Evolutionary conservation across 2,113 vertebrate genomes (phyloP).

Genomic region (Corynorhinus townsendii): DNA sequence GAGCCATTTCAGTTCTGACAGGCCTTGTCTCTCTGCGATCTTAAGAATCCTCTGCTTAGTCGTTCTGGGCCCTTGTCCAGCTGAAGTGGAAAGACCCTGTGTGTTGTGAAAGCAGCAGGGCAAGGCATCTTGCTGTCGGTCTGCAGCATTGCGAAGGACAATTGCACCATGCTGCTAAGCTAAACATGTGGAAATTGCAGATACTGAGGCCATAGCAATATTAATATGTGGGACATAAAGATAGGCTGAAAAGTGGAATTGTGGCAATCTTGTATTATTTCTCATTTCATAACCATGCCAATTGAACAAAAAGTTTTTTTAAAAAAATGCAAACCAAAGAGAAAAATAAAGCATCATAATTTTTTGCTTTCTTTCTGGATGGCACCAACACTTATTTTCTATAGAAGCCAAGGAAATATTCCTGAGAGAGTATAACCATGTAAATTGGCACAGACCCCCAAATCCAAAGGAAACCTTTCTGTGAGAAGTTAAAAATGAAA

Average conservation of each 20-base stretch:
- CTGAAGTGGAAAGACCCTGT: not conserved
- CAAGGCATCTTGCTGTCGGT: not conserved
- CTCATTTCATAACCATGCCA: conserved; percentile 31
- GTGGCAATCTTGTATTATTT: conserved; percentile 18
- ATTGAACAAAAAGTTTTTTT: not conserved
- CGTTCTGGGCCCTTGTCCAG: not conserved
- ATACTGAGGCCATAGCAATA: conserved; percentile 43
- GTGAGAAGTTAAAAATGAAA: conserved; percentile 40
- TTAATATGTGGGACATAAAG: conserved; percentile 9
- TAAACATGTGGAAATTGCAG: conserved; percentile 50
- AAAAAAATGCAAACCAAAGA: not conserved
- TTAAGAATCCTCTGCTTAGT: not conserved
- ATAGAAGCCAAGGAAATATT: not conserved
- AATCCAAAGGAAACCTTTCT: not conserved
- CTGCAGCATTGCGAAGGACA: not conserved
- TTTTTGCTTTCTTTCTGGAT: conserved; percentile 27
- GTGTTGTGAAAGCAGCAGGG: conserved; percentile 32
- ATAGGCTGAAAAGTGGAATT: not conserved
- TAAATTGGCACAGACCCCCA: not conserved
- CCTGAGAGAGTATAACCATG: not conserved
- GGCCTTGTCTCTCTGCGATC: not conserved
- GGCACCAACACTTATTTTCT: not conserved
- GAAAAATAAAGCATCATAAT: not conserved
- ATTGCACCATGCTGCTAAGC: conserved; percentile 21
- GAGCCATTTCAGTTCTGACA: not conserved